phyloP scores from a whole-genome alignment of 92 coral and sea anemone species.

The Actinernus sp. region DNA sequence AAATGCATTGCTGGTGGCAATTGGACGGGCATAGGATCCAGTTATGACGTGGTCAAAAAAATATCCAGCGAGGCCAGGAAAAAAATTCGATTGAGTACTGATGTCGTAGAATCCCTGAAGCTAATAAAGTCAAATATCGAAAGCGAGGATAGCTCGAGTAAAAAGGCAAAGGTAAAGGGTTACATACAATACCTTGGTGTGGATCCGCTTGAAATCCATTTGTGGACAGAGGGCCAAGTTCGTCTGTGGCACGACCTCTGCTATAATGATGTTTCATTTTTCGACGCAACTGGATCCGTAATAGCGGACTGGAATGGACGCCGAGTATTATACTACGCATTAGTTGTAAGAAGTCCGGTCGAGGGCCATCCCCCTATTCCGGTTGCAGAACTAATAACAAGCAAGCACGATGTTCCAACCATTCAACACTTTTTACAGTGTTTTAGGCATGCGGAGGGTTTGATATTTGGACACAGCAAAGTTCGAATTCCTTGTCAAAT shows the following conservation, averaged over 20 bases:
- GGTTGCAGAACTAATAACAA: conserved; percentile 47
- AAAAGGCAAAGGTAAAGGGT: conserved; percentile 8
- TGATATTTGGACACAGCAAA: conserved; percentile 1
- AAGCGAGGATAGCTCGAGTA: not conserved
- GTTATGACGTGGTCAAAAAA: conserved; percentile 4
- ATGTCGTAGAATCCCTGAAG: not conserved
- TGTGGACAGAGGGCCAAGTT: conserved; percentile 64
- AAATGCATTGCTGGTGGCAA: conserved; percentile 14
- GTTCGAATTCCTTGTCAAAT: conserved; percentile 21
- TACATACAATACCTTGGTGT: conserved; percentile 34
- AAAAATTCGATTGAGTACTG: not conserved
- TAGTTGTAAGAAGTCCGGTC: conserved; percentile 31
- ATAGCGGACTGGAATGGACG: conserved; percentile 26
- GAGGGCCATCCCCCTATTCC: conserved; percentile 37
- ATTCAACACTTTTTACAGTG: conserved; percentile 28
- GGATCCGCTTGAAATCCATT: conserved; percentile 36
- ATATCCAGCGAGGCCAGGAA: conserved; percentile 30
- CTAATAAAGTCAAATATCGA: not conserved
- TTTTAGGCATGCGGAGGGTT: conserved; percentile 33
- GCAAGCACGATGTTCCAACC: conserved; percentile 33
- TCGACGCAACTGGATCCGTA: conserved; percentile 54
- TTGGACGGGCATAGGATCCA: conserved; percentile 20
- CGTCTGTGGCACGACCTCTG: conserved; percentile 63
- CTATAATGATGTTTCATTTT: conserved; percentile 17
- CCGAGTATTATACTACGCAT: conserved; percentile 44